Evolutionary conservation across 2,888 invertebrate genomes (phyloP).

Genomic region (Yponomeuta evonymella): DNA sequence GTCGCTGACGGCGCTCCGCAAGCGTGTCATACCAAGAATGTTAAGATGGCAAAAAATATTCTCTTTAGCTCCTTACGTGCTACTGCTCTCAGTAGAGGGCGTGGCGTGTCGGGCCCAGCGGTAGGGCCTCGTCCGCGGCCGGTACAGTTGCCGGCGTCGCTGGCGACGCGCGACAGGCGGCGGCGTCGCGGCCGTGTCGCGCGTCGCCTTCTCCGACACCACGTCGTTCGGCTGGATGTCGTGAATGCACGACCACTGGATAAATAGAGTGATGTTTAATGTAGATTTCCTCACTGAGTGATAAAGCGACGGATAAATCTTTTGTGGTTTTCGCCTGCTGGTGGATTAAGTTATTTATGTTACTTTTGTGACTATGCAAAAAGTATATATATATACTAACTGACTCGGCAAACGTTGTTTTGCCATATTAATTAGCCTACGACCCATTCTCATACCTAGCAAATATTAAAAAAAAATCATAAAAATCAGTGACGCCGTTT

Average conservation of each 20-base stretch:
- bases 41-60: too few species aligned
- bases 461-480: too few species aligned
- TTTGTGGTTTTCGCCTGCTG: too few species aligned
- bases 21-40: constrained; percentile 15
- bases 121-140: constrained; percentile 7
- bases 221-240: constrained; percentile 85
- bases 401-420: too few species aligned
- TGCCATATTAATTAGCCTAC: too few species aligned
- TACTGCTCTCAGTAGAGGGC: neutral
- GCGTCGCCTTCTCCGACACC: constrained; percentile 37
- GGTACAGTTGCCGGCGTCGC: neutral
- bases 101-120: constrained; percentile 12
- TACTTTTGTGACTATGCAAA: too few species aligned
- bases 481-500: too few species aligned
- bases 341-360: too few species aligned
- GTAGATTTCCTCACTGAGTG: neutral
- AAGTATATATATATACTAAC: too few species aligned
- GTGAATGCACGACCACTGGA: constrained; percentile 94
- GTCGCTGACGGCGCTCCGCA: constrained; percentile 15
- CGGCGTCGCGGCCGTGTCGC: constrained; percentile 38
- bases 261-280: neutral
- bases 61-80: neutral
- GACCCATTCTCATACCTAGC: too few species aligned
- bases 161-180: constrained; percentile 21
- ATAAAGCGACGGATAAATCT: too few species aligned